Base-by-base conservation (phyloP, 2,888 invertebrate genomes). In the Reticulitermes lucifugus region DNA sequence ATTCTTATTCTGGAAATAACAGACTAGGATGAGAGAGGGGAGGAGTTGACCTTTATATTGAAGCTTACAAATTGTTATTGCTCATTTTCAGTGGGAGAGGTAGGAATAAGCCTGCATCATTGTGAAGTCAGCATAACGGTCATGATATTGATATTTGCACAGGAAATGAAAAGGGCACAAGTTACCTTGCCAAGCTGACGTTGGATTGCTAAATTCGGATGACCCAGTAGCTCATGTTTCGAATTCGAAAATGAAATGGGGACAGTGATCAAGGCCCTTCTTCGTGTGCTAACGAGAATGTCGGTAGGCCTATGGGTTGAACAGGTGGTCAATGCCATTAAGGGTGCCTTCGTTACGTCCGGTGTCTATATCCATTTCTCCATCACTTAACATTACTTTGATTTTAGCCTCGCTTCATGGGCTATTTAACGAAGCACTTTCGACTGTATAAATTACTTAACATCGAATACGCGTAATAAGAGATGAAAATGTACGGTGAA, bases 1-100 rank as follows among this genome's bases (percentile, higher is more conserved):
- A n/a, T 70, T 51, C 35, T 65, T 55, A 59, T 73, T 83, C 83
- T 71, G 75, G 80, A 85, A 83, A 85, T 85, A 83, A 79, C 85
- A 80, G 85, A 79, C 85, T 81, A 22, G 43, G 10, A 65, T n/a
- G n/a, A 59, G 83, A 80, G 12, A 2, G 46, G 12, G 46, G 46
- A 46, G 85, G 85, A 85, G 85, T 73, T 85, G 84, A 60, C 84
- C 51, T 43, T 65, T 81, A 77, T 77, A 77, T 77, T 77, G 77
- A 81, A 81, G 81, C 65, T 43, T 81, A 81, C 81, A 81, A 81
- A 81, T 81, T 81, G 81, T 70, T 81, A 81, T 81, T 81, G 65
- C 65, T 70, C 70, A 43, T 22, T 29, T 60, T 60, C 59, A 46
- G 51, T 77, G 77, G 43, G 77, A 43, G 77, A 77, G 77, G 51